A percentile compares a stretch with the other conserved stretches of the same genome.
Evolutionary conservation across 2,797 vertebrate species (phyloP).

Genomic region (Epinephelus malabaricus): DNA sequence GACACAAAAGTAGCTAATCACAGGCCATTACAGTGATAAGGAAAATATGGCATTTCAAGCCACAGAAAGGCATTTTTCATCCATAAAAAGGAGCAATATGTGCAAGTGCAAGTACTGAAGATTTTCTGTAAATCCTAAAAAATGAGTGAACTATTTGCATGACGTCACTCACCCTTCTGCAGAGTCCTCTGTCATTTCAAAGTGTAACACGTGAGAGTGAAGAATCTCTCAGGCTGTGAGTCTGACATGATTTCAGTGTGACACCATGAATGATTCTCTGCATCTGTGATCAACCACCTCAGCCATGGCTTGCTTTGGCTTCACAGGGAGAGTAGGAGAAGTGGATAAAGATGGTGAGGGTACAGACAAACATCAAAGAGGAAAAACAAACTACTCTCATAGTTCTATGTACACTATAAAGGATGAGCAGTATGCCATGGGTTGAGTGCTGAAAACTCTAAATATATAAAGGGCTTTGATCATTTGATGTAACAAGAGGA

Average conservation of each 20-base stretch:
- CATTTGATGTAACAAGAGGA: constrained; percentile 11
- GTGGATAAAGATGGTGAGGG: constrained; percentile 25
- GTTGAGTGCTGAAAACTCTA: constrained; percentile 9
- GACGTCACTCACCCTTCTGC: constrained; percentile 12
- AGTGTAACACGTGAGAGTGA: constrained; percentile 15
- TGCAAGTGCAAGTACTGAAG: not conserved
- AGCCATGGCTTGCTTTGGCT: constrained; percentile 25
- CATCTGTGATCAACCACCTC: constrained; percentile 62
- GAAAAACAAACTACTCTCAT: not conserved
- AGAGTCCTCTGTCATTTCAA: constrained; percentile 13
- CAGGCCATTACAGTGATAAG: constrained; percentile 12
- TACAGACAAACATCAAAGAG: constrained; percentile 11
- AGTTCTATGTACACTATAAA: not conserved
- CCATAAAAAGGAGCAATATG: not conserved
- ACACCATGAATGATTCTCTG: constrained; percentile 80
- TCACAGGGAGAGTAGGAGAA: constrained; percentile 28
- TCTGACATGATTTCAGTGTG: constrained; percentile 76
- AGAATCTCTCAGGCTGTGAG: constrained; percentile 65
- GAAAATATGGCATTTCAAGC: not conserved
- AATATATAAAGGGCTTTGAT: constrained; percentile 22
- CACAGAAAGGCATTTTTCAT: not conserved
- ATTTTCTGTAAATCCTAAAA: not conserved
- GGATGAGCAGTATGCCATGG: not conserved
- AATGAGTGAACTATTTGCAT: not conserved
- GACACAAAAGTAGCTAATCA: constrained; percentile 51